Evolutionary conservation across 2,888 invertebrate genomes (phyloP).

Genomic region (Agrochola macilenta): DNA sequence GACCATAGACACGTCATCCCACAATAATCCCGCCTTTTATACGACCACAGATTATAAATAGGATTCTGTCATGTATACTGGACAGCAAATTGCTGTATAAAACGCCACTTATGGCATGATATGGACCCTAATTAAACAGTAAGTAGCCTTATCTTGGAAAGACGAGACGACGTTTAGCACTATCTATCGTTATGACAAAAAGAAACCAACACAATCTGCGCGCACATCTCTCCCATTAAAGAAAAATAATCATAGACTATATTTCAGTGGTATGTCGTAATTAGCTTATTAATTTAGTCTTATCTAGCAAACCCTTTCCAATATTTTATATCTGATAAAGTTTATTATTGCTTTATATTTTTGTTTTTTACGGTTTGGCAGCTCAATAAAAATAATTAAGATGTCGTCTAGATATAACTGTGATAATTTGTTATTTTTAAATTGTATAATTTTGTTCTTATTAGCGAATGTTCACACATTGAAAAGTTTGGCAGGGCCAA

Average conservation of each 20-base stretch:
- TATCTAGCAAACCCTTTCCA: conserved; percentile 43
- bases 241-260: conserved; percentile 45
- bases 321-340: conserved; percentile 46
- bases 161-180: conserved; percentile 42
- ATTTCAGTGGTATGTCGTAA: conserved; percentile 33
- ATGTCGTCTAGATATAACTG: conserved; percentile 10
- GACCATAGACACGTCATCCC: conserved; percentile 51
- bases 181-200: conserved; percentile 51
- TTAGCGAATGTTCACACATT: background rate
- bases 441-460: background rate
- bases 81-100: conserved; percentile 59
- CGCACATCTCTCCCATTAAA: conserved; percentile 53
- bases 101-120: conserved; percentile 51
- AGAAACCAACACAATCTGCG: conserved; percentile 47
- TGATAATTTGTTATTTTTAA: background rate
- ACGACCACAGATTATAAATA: conserved; percentile 61
- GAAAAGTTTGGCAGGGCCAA: background rate
- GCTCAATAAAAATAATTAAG: conserved; percentile 14
- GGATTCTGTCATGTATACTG: conserved; percentile 50
- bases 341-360: conserved; percentile 20
- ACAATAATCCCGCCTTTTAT: conserved; percentile 54
- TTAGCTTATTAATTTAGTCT: conserved; percentile 50
- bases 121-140: conserved; percentile 61
- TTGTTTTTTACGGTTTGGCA: conserved; percentile 21
- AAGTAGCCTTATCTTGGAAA: conserved; percentile 56